Evolutionary conservation across 2,113 vertebrate genomes (phyloP).

Genomic region (Corythornis vintsioides): DNA sequence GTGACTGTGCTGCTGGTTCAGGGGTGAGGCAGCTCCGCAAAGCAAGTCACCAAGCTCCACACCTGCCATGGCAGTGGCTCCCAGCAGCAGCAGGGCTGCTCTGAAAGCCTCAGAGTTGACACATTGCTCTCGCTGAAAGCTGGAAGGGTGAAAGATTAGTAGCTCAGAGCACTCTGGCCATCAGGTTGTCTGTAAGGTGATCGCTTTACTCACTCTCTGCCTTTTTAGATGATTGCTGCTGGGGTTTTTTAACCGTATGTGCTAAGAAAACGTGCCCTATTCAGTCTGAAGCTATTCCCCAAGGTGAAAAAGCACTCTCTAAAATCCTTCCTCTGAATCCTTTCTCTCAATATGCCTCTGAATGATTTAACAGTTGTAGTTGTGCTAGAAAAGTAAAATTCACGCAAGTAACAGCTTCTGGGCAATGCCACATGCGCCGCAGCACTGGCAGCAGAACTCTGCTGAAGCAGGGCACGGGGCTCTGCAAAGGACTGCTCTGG

Average conservation of each 20-base stretch:
- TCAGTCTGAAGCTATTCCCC: not conserved
- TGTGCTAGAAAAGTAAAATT: not conserved
- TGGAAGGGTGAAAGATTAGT: not conserved
- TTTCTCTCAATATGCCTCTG: not conserved
- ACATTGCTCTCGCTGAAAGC: not conserved
- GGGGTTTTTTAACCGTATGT: accelerated
- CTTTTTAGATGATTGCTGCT: not conserved
- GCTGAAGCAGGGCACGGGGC: not conserved
- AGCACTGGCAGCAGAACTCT: not conserved
- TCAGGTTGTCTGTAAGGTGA: not conserved
- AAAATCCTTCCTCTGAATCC: not conserved
- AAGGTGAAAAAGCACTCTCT: not conserved
- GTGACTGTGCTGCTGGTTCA: not conserved
- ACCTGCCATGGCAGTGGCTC: accelerated
- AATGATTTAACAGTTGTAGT: not conserved
- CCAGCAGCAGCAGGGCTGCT: not conserved
- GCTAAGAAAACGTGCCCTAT: not conserved
- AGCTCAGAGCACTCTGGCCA: not conserved
- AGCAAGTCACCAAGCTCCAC: not conserved
- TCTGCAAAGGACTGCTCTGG: accelerated
- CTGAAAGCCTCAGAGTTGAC: not conserved
- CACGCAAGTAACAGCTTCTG: not conserved
- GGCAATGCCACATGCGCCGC: not conserved
- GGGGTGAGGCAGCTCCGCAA: not conserved
- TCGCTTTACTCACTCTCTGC: not conserved